Evolutionary conservation across 1,140 invertebrate genomes (phyloP), one percentile per base, ranked within the genome.

Genomic region (Tetragonula clypearis): DNA sequence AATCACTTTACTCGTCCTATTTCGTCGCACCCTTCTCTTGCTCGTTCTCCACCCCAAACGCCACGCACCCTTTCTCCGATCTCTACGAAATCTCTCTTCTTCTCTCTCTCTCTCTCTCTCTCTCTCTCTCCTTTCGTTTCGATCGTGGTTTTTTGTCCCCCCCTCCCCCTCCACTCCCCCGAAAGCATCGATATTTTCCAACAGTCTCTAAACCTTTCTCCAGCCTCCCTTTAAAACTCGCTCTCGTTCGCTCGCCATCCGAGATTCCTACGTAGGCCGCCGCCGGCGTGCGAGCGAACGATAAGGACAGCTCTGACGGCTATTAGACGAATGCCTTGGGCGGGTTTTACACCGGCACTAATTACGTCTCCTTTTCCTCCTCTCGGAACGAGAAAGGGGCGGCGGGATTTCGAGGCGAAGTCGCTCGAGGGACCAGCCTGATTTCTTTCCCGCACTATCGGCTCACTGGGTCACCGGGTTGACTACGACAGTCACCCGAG

Each of bases 1-100:
- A 88, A 91, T 90, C 91, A 92, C 91, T 92, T 92, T 92, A 86
- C 87, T 88, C 90, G 75, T 90, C 80, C 86, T 83, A 85, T 89
- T 81, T 62, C 75, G 21, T 65, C 9, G 72, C 76, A 84, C 82
- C 79, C 77, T 74, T 86, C 75, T 72, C 75, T 72, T 53, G 53
- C 65, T 30, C 66, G n/a, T 55, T 62, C 65, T 62, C 62, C 3
- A 75, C 79, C 71, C 35, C 79, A n/a, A 62, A 56, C 73, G 49
- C 49, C 26, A 19, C 65, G 35, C 80, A 72, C 56, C 85, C 80
- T 68, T 62, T 60, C 76, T 56, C 3, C 35, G 35, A 71, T 72
- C 68, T 49, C n/a, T 65, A 26, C 62, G 21, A 17, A 30, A 26
- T 83, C 72, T 26, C 60, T 41, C 49, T 19, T 58, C 23, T n/a